Evolutionary conservation across 2,113 vertebrate genomes (phyloP), one percentile per base, ranked within the genome.

Genomic region (Catharus fuscescens): DNA sequence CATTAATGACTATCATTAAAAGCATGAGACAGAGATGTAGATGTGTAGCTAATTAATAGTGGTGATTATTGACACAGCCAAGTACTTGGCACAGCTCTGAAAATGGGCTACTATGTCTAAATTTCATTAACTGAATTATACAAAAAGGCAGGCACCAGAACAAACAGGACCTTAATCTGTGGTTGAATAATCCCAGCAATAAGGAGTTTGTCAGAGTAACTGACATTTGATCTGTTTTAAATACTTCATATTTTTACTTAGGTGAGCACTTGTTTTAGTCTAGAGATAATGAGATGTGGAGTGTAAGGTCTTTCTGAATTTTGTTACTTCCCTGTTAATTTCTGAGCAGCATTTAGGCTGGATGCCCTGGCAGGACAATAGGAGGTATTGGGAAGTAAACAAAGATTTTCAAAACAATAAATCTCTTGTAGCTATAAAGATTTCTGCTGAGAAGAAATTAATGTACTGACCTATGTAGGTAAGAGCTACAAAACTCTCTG

Each of bases 401-500:
- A 80, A 74, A 96, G 95, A 96, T 97, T 97, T 97, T 93, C 50
- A 81, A 79, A 94, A 86, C 17, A 32, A 71, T 78, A 88, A 96
- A 83, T 89, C 74, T 85, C 72, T 96, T 67, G 82, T 60, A 96
- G 82, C 73, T 89, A 80, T 66, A 53, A 89, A 95, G 74, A 47
- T 42, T 82, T 65, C 50, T 82, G 70, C 89, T 86, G 61, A 87
- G 91, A 92, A 91, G 42, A 91, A 93, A 84, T 19, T 60, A 82
- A 95, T 71, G 34, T 90, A 59, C 85, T 79, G 90, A 92, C 92
- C 89, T 89, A n/a, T 18, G 83, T 74, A 92, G 80, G 7, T 25
- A 92, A 54, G 25, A 65, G 57, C 62, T 73, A 82, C 36, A 77
- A 61, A 91, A 61, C 18, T 72, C 36, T 61, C 79, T 34, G 28